Conservation (phyloP, 1,140 invertebrate species). For the Leucophenga varia region DNA sequence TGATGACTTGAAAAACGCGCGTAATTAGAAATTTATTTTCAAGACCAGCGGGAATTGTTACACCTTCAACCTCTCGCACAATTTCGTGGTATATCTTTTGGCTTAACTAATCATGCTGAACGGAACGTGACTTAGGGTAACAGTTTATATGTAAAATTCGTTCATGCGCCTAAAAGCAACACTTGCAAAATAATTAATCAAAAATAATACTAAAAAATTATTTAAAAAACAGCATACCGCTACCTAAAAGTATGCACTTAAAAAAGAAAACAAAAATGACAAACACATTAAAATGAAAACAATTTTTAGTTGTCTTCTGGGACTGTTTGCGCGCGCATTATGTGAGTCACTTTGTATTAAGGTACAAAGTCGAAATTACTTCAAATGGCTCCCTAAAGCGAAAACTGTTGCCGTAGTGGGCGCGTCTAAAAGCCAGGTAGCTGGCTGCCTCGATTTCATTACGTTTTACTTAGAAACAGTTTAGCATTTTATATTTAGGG, state of each 20-base stretch:
- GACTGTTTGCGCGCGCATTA: constrained; percentile 39
- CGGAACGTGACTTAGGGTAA: constrained; percentile 47
- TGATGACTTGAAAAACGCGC: constrained; percentile 51
- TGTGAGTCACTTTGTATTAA: constrained; percentile 18
- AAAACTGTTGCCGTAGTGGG: background rate
- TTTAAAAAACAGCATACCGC: background rate
- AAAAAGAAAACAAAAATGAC: no score
- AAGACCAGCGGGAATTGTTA: constrained; percentile 49
- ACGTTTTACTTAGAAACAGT: constrained; percentile 33
- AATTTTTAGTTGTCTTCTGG: constrained; percentile 52
- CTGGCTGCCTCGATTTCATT: constrained; percentile 18
- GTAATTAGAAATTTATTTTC: constrained; percentile 54
- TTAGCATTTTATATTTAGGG: constrained; percentile 55
- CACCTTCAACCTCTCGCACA: constrained; percentile 9
- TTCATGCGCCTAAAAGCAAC: constrained; percentile 27
- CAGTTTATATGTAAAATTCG: no score
- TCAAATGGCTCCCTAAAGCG: constrained; percentile 9
- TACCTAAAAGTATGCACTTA: no score
- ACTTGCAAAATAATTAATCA: constrained; percentile 53
- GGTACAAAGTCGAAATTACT: constrained; percentile 1
- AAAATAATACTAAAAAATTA: constrained; percentile 28
- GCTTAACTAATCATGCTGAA: constrained; percentile 52
- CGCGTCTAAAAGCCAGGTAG: constrained; percentile 18
- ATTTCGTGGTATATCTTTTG: constrained; percentile 39
- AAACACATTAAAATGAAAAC: no score